Conservation (phyloP, 1,140 invertebrate species). For the Drosophila truncata region DNA sequence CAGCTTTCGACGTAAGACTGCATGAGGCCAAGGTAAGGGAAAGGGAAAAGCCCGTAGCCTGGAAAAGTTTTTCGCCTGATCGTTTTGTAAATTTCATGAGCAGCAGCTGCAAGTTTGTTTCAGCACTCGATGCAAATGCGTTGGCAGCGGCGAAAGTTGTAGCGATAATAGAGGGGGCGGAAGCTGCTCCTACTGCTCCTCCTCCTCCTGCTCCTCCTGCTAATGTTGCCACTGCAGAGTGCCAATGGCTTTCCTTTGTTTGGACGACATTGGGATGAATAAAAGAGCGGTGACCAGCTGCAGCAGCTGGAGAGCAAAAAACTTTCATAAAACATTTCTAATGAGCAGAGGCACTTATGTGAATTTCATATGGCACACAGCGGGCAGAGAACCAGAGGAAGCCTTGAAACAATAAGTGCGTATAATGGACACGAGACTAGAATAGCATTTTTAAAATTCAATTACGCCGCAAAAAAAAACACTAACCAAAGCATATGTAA, state of each 20-base stretch:
- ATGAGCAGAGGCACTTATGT: constrained; percentile 36
- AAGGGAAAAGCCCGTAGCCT: background rate
- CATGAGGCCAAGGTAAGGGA: background rate
- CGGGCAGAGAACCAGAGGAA: background rate
- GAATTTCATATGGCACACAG: constrained; percentile 35
- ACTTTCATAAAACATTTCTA: constrained; percentile 41
- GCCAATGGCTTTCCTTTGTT: constrained; percentile 34
- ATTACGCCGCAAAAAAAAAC: constrained; percentile 10
- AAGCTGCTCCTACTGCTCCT: background rate
- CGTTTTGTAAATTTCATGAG: constrained; percentile 71
- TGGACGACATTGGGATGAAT: constrained; percentile 22
- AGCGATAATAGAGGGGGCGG: constrained; percentile 5
- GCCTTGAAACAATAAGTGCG: background rate
- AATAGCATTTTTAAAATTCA: constrained; percentile 18
- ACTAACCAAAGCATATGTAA: background rate
- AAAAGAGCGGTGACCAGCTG: constrained; percentile 20
- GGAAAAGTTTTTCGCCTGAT: constrained; percentile 30
- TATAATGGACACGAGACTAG: constrained; percentile 17
- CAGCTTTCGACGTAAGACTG: background rate
- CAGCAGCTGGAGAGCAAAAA: constrained; percentile 6
- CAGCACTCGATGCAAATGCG: constrained; percentile 53
- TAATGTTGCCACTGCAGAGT: constrained; percentile 5
- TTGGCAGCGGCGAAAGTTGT: constrained; percentile 25
- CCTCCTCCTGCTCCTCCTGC: background rate
- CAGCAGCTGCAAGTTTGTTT: constrained; percentile 65